Base-by-base conservation (phyloP, 2,113 vertebrate species). In the Pseudopipra pipra region DNA sequence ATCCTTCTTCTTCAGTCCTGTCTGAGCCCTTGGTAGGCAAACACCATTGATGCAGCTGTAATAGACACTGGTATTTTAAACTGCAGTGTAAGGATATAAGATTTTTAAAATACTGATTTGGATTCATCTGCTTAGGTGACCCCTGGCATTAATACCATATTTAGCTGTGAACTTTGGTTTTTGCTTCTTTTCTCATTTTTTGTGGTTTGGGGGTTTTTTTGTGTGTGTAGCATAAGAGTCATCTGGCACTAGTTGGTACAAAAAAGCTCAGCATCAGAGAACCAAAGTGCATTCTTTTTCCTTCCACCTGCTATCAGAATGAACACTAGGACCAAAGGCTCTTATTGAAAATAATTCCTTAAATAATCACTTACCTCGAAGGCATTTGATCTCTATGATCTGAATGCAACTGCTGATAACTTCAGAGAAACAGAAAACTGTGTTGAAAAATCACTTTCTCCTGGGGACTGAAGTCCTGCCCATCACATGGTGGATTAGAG, bases 341-440 rank as follows among this genome's bases (percentile, higher is more conserved):
- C 49, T 59, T n/a, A 63, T 77, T 89, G 94, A 96, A 97, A 97
- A 96, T 95, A 90, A 95, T 87, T 95, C 87, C 92, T 96, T 96
- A 95, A 95, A 96, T 96, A 97, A 97, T 97, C 93, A 81, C 92
- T 95, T 96, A 85, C 61, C 93, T 96, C 52, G 85, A 82, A 95
- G 92, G 70, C 85, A 80, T 95, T 93, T 91, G 78, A 94, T 96
- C 91, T 95, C 78, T 83, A 81, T 84, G 95, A 96, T 97, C 94
- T 95, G 83, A 93, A 94, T 79, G 89, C 90, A 90, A 91, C 81
- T 76, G 83, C 91, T 96, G 94, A 94, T 96, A 97, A 94, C 68
- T 96, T 93, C 88, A 92, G 95, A 97, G 95, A 90, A 93, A 96
- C 58, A 90, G 90, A 92, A 92, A 95, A 87, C 88, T 56, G n/a